A percentile compares a stretch with the other conserved stretches of the same genome.
phyloP scores from a whole-genome alignment of 2,797 vertebrate species.

The Anniella stebbinsi region DNA sequence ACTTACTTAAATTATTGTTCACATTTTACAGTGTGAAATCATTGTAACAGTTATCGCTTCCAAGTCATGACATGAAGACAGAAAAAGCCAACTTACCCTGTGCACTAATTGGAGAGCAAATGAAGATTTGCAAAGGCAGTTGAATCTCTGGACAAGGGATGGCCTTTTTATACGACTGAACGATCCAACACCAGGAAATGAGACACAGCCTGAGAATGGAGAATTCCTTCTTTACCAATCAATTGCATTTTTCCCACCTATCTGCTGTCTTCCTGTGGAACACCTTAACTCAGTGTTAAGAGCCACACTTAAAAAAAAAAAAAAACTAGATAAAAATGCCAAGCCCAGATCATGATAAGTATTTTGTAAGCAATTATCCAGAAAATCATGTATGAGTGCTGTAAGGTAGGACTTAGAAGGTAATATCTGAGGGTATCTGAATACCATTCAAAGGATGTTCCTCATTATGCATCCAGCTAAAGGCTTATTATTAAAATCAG shows the following conservation, averaged over 20 bases:
- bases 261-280: background rate
- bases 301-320: background rate
- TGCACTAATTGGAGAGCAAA: background rate
- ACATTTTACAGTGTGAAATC: too few relatives aligned
- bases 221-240: constrained; percentile 7
- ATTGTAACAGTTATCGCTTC: background rate
- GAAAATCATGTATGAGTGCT: constrained; percentile 2
- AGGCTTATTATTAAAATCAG: background rate
- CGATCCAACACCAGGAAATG: background rate
- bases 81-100: constrained; percentile 2
- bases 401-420: background rate
- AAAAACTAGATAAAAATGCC: background rate
- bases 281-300: background rate
- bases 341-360: background rate
- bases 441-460: background rate
- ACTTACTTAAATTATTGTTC: background rate
- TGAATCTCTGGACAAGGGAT: background rate
- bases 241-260: background rate
- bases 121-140: background rate
- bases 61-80: background rate
- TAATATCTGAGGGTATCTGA: background rate
- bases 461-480: background rate
- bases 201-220: constrained; percentile 4
- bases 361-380: background rate
- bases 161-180: constrained; percentile 15